A percentile compares a stretch with the other conserved stretches of the same genome.
Evolutionary conservation across 2,888 invertebrate species (phyloP).

Genomic region (Orthosia gothica): DNA sequence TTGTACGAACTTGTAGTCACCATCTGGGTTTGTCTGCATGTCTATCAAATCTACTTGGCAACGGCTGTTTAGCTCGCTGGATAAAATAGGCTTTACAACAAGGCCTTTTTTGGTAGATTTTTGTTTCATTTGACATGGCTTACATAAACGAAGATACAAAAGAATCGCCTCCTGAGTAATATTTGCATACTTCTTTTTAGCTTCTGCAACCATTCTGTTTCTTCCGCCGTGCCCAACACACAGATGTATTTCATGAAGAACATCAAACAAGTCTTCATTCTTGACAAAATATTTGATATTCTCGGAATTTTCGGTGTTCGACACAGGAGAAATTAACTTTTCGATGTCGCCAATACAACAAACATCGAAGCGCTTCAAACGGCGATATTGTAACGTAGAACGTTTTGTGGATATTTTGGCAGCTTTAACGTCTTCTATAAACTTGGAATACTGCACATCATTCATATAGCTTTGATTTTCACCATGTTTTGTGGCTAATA

Average conservation of each 20-base stretch:
- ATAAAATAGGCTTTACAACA: slow-evolving; percentile 64
- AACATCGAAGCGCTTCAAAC: slow-evolving; percentile 34
- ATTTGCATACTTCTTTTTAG: slow-evolving; percentile 65
- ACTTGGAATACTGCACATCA: slow-evolving; percentile 32
- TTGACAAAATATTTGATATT: slow-evolving; percentile 21
- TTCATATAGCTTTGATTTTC: slow-evolving; percentile 26
- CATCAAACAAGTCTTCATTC: slow-evolving; percentile 27
- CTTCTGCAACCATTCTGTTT: slow-evolving; percentile 65
- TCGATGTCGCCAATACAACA: slow-evolving; percentile 36
- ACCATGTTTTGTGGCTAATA: slow-evolving; percentile 26
- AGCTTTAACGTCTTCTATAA: slow-evolving; percentile 32
- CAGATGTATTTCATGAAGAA: slow-evolving; percentile 68
- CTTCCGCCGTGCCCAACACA: slow-evolving; percentile 71
- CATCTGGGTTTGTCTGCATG: slow-evolving; percentile 73
- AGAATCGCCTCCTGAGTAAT: slow-evolving; percentile 63
- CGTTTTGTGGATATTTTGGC: slow-evolving; percentile 31
- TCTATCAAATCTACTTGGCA: slow-evolving; percentile 80
- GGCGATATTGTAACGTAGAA: slow-evolving; percentile 34
- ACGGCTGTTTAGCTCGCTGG: slow-evolving; percentile 67
- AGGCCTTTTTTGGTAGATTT: slow-evolving; percentile 67
- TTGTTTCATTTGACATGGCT: slow-evolving; percentile 65
- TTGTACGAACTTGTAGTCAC: slow-evolving; percentile 74
- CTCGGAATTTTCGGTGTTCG: slow-evolving; percentile 23
- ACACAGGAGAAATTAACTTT: slow-evolving; percentile 37
- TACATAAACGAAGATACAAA: slow-evolving; percentile 65